Base-by-base conservation (phyloP, 2,797 vertebrate species). In the Enteromius trimaculatus region DNA sequence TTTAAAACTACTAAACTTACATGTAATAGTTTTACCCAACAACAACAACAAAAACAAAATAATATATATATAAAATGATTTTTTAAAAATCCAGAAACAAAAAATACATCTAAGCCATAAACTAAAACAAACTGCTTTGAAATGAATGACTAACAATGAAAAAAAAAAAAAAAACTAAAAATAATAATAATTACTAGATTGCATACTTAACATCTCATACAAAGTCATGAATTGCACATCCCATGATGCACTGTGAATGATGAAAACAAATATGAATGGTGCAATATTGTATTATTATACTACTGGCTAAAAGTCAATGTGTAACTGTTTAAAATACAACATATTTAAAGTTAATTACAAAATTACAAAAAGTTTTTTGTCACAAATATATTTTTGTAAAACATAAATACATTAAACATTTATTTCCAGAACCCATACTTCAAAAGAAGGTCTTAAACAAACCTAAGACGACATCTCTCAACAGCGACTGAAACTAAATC, bases 401-500 rank as follows among this genome's bases (percentile, higher is more conserved):
- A 6, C 1, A 60, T 5, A 13, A 29, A 14, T 8, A 4, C 17
- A 58, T 39, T 2, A 6, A 1, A 53, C n/a, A 8, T 74, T 34
- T 14, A 14, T 19, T 71, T 51, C 26, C 49, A 74, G 10, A 34
- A 14, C 29, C n/a, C 17, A 17, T 9, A 53, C 19, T 47, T 31
- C 6, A 44, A 71, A 70, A 71, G 51, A 58, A 49, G 19, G 21
- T 34, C 68, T 72, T 31, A 34, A 19, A 34, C 53, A 71, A 81
- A 49, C 26, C 39, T 72, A 60, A 47, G 13, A 17, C 5, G 19
- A 62, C 51, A 60, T 47, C 51, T 80, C 10, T 60, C 34, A 26
- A 77, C 58, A 77, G 44, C 6, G 39, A 68, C n/a, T 21, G 17
- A 68, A 81, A 81, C 79, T n/a, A 51, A 60, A 37, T 21, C 23